A percentile compares a stretch with the other conserved stretches of the same genome.
phyloP scores from a whole-genome alignment of 2,888 invertebrate species.

The Habrosyne pyritoides region DNA sequence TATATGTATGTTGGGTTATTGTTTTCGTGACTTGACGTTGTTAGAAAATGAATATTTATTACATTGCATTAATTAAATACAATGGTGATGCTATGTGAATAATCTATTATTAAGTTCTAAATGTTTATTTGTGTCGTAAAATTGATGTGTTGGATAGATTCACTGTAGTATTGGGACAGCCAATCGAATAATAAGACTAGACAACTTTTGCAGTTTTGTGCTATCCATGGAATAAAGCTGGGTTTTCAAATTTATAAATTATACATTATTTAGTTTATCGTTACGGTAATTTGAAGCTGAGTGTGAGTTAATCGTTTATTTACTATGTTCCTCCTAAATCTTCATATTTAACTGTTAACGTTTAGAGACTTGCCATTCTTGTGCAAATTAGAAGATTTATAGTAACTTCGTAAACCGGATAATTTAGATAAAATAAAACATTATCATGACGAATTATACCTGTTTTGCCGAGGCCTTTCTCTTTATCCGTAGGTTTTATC shows the following conservation, averaged over 20 bases:
- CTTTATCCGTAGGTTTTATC: slow-evolving; percentile 36
- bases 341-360: slow-evolving; percentile 1
- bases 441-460: slow-evolving; percentile 8
- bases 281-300: neutral
- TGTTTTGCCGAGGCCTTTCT: slow-evolving; percentile 20
- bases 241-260: too few species aligned
- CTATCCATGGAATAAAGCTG: too few species aligned
- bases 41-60: neutral
- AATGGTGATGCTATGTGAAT: neutral
- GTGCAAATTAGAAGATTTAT: slow-evolving; percentile 5
- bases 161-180: neutral
- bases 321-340: neutral
- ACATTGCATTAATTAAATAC: neutral
- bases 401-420: neutral
- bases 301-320: neutral
- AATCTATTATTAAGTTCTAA: neutral
- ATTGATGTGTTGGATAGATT: neutral
- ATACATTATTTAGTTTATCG: neutral
- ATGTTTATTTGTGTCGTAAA: neutral
- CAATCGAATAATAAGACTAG: too few species aligned
- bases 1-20: neutral
- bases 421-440: neutral
- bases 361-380: slow-evolving; percentile 6
- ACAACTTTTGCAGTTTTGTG: too few species aligned
- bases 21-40: neutral